Percentiles rank a stretch among this genome's conserved stretches.
phyloP scores from a whole-genome alignment of 2,113 vertebrate species.

The Sarotherodon lohbergeri region DNA sequence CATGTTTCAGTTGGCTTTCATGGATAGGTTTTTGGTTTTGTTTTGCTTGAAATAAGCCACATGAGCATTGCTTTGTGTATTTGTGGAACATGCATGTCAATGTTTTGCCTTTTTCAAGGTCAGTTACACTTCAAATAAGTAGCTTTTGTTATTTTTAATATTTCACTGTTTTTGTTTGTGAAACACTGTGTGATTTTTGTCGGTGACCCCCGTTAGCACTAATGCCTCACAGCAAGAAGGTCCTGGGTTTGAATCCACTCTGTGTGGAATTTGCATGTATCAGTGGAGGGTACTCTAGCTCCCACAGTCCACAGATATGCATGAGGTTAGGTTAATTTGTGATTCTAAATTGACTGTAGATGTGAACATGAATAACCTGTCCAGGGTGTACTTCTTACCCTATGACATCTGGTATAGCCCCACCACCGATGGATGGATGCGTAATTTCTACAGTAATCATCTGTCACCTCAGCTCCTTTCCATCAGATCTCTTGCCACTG shows the following conservation, averaged over 20 bases:
- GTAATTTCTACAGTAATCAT: conserved; percentile 5
- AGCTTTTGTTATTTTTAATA: not conserved
- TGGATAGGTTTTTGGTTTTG: not conserved
- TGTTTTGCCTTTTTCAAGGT: not conserved
- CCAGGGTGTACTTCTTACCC: not conserved
- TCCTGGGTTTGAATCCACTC: not conserved
- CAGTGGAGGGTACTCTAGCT: not conserved
- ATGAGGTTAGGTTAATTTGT: not conserved
- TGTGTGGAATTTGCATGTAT: not conserved
- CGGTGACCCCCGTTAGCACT: fast-evolving
- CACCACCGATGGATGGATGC: not conserved
- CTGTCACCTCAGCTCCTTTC: not conserved
- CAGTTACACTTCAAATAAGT: not conserved
- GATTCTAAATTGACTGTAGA: not conserved
- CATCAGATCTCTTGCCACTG: not conserved
- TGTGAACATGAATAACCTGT: not conserved
- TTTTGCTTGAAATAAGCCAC: not conserved
- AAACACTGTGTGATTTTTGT: not conserved
- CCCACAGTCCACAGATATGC: not conserved
- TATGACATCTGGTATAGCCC: not conserved
- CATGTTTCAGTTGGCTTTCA: not conserved
- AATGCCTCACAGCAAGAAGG: not conserved
- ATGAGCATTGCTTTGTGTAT: not conserved
- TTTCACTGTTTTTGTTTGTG: not conserved
- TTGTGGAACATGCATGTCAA: not conserved